Evolutionary conservation across 2,888 invertebrate species (phyloP).

Genomic region (Balanococcus diminutus): DNA sequence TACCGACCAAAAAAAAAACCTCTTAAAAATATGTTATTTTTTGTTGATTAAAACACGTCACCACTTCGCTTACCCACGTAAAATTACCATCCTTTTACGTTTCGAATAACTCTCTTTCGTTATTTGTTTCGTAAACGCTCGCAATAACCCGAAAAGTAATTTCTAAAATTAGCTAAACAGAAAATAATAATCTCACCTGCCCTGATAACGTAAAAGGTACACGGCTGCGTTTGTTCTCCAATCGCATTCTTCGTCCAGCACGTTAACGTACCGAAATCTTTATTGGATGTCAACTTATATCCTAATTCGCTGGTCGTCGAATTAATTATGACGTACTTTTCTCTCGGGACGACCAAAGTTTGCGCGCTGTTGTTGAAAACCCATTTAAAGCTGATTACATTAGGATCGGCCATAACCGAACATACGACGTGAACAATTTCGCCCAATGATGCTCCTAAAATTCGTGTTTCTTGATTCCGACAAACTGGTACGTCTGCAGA

Average conservation of each 20-base stretch:
- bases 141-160: background rate
- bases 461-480: conserved; percentile 71
- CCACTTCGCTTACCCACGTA: too few species aligned
- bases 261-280: conserved; percentile 86
- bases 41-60: too few species aligned
- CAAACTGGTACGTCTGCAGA: conserved; percentile 82
- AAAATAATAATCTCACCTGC: conserved; percentile 69
- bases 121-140: too few species aligned
- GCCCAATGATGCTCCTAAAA: conserved; percentile 84
- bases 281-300: conserved; percentile 81
- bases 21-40: too few species aligned
- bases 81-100: too few species aligned
- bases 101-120: too few species aligned
- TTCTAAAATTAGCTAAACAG: background rate
- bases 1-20: too few species aligned
- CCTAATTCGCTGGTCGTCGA: conserved; percentile 78
- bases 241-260: conserved; percentile 84
- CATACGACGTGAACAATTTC: conserved; percentile 76
- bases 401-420: conserved; percentile 59
- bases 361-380: conserved; percentile 60
- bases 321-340: conserved; percentile 65
- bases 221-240: conserved; percentile 82
- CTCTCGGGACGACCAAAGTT: conserved; percentile 61
- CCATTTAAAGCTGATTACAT: conserved; percentile 59
- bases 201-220: conserved; percentile 85